Evolutionary conservation across 2,888 invertebrate species (phyloP).

Genomic region (Subacronicta megacephala): DNA sequence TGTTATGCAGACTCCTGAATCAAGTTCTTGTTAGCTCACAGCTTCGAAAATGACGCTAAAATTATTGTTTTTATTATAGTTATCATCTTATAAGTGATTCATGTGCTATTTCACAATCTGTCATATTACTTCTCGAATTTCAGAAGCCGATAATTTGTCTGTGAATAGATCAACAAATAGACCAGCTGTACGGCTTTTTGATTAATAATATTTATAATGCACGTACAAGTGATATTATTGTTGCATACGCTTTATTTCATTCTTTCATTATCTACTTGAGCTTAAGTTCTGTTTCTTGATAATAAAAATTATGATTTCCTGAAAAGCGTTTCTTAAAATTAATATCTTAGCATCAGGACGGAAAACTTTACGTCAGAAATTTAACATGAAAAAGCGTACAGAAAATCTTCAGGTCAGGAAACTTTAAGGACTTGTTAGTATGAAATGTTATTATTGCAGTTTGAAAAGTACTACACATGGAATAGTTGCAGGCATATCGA

Average conservation of each 20-base stretch:
- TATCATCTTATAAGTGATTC: too few relatives aligned
- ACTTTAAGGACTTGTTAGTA: constrained; percentile 43
- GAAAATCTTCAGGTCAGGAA: constrained; percentile 32
- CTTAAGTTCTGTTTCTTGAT: background rate
- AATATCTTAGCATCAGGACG: constrained; percentile 13
- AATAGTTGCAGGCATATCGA: constrained; percentile 23
- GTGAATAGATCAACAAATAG: too few relatives aligned
- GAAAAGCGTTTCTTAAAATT: constrained; percentile 16
- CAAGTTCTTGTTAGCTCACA: constrained; percentile 14
- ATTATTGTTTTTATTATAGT: too few relatives aligned
- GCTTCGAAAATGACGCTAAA: constrained; percentile 15
- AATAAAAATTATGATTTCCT: constrained; percentile 14
- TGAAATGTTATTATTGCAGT: constrained; percentile 49
- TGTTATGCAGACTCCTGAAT: constrained; percentile 32
- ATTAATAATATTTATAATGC: too few relatives aligned
- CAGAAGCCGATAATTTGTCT: too few relatives aligned
- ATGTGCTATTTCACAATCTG: too few relatives aligned
- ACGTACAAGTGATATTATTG: too few relatives aligned
- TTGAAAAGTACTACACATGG: constrained; percentile 32
- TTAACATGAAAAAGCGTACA: constrained; percentile 40
- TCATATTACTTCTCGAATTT: too few relatives aligned
- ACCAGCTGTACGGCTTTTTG: background rate
- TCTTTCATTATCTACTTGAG: background rate
- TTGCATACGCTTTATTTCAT: too few relatives aligned
- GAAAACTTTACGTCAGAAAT: constrained; percentile 38